phyloP scores from a whole-genome alignment of 2,113 vertebrate genomes.

The Sylvia atricapilla region DNA sequence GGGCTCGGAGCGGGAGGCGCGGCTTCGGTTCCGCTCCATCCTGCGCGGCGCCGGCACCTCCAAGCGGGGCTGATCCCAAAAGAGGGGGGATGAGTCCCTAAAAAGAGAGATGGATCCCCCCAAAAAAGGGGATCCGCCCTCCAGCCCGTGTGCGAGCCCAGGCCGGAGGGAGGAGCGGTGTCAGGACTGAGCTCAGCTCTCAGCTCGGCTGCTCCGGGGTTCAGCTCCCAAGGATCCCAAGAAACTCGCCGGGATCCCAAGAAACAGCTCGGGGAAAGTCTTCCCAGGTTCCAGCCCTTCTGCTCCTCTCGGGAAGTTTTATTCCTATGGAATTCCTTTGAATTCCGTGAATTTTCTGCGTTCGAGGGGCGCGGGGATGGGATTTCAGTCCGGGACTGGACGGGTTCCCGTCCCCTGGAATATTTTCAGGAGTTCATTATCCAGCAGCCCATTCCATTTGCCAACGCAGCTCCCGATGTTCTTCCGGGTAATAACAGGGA shows the following conservation, averaged over 20 bases:
- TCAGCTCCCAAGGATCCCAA: background rate
- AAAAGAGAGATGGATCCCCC: background rate
- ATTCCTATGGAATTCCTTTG: background rate
- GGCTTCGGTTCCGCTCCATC: background rate
- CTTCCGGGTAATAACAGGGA: slow-evolving; percentile 42
- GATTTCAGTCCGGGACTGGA: background rate
- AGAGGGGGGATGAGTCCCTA: background rate
- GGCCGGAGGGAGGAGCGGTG: background rate
- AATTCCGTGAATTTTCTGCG: background rate
- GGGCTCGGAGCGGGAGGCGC: background rate
- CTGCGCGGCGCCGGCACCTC: background rate
- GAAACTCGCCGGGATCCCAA: background rate
- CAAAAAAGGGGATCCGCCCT: background rate
- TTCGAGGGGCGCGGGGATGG: accelerated
- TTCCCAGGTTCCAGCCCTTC: background rate
- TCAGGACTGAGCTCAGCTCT: background rate
- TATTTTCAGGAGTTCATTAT: slow-evolving; percentile 16
- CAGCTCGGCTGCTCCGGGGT: slow-evolving; percentile 24
- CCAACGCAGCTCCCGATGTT: background rate
- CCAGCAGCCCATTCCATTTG: slow-evolving; percentile 12
- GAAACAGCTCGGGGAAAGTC: slow-evolving; percentile 2
- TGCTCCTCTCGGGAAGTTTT: background rate
- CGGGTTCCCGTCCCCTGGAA: background rate
- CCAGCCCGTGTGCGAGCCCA: background rate
- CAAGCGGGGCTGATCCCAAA: background rate